These are phyloP conservation scores for Drosophila neotestacea DNA, from an alignment of 2,888 invertebrate species.

Conservation along the genomic window DNA sequence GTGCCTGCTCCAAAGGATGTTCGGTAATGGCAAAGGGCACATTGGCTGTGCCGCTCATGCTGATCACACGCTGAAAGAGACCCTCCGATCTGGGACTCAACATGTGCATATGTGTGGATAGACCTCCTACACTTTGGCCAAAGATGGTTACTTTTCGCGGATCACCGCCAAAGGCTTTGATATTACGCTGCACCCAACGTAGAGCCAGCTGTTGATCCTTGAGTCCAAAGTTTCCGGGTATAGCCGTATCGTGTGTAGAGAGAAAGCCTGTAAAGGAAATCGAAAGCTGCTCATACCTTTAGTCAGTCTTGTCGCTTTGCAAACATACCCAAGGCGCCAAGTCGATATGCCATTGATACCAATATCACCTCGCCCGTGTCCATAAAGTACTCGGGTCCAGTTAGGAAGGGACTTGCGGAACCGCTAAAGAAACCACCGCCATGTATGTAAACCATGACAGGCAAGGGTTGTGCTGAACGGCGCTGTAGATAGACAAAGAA, in stretches of 20 bases:
- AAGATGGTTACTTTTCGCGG: constrained; percentile 85
- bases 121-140: constrained; percentile 86
- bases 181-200: constrained; percentile 86
- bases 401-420: constrained; percentile 82
- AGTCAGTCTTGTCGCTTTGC: not conserved
- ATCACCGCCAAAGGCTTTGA: constrained; percentile 85
- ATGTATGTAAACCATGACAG: constrained; percentile 87
- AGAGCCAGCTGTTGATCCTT: constrained; percentile 86
- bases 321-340: constrained; percentile 82
- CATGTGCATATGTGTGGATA: constrained; percentile 86
- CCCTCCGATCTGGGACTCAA: constrained; percentile 85
- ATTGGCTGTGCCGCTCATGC: constrained; percentile 86
- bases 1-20: constrained; percentile 81
- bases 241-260: constrained; percentile 85
- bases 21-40: constrained; percentile 82
- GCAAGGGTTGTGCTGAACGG: constrained; percentile 54
- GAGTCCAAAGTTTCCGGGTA: constrained; percentile 86
- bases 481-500: constrained; percentile 4
- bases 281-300: not conserved
- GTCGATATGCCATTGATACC: constrained; percentile 86
- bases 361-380: constrained; percentile 85
- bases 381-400: constrained; percentile 87
- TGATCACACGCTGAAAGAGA: constrained; percentile 86
- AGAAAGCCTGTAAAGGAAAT: constrained; percentile 82
- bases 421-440: constrained; percentile 87